These are phyloP conservation scores for Dolichoris vasculosae DNA, from an alignment of 1,140 invertebrate species.

Conservation along the genomic window DNA sequence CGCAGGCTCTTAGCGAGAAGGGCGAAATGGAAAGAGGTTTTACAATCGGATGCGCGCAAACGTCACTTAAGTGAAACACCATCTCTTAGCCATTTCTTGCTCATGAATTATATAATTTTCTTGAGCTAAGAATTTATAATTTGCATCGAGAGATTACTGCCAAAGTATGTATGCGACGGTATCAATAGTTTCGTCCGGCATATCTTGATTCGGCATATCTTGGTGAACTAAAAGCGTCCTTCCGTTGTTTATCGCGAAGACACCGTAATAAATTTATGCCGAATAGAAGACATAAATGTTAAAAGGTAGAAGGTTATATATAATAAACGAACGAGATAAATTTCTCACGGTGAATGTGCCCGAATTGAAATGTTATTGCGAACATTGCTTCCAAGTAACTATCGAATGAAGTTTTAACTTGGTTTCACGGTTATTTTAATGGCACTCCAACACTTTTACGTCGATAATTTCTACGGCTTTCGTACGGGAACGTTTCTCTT, in stretches of 20 bases:
- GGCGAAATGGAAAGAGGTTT: background rate
- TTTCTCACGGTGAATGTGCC: background rate
- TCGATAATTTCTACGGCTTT: background rate
- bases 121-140: background rate
- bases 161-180: background rate
- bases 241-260: slow-evolving; percentile 12
- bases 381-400: background rate
- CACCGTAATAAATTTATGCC: background rate
- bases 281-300: background rate
- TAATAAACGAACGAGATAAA: background rate
- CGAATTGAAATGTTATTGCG: background rate
- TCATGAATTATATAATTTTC: background rate
- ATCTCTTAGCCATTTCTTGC: background rate
- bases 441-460: background rate
- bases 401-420: background rate
- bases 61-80: background rate
- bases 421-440: background rate
- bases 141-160: background rate
- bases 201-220: slow-evolving; percentile 5
- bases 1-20: too few species aligned
- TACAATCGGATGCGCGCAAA: background rate
- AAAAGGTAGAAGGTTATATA: background rate
- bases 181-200: background rate
- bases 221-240: background rate
- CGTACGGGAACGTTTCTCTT: too few species aligned